Conservation (phyloP, 2,888 invertebrate genomes). For the Adineta ricciae region DNA sequence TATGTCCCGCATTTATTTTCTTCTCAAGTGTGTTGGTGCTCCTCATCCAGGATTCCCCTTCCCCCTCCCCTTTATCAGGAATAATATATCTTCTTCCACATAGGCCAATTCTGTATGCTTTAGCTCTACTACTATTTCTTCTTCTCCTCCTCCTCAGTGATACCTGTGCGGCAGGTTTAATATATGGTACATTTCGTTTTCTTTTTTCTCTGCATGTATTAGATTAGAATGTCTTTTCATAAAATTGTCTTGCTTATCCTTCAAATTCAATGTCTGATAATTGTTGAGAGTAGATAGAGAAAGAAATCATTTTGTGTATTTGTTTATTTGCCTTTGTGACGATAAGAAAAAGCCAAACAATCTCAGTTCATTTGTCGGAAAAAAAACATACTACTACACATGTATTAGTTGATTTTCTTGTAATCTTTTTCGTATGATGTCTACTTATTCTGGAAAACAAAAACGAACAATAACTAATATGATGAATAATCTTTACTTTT, state of each 20-base stretch:
- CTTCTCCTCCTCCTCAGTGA: neutral
- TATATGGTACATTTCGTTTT: neutral
- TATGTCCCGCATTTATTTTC: neutral
- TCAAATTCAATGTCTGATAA: neutral
- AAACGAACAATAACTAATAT: neutral
- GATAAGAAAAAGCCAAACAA: neutral
- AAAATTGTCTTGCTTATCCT: neutral
- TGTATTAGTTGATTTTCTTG: neutral
- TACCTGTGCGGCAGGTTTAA: neutral
- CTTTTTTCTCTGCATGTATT: neutral
- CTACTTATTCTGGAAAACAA: neutral
- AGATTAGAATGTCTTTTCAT: neutral
- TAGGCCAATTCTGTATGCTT: neutral
- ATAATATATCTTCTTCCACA: neutral
- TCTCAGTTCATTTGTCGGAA: neutral
- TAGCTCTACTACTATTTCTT: neutral
- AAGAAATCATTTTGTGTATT: neutral
- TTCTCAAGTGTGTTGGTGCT: conserved; percentile 1
- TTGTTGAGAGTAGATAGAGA: neutral
- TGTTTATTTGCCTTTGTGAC: neutral
- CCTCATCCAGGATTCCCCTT: neutral
- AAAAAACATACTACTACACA: neutral
- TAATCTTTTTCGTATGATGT: neutral
- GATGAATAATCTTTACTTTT: neutral
- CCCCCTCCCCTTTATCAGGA: neutral